These are phyloP conservation scores for Danio jaintianensis DNA, from an alignment of 2,797 vertebrate species.

Conservation along the genomic window DNA sequence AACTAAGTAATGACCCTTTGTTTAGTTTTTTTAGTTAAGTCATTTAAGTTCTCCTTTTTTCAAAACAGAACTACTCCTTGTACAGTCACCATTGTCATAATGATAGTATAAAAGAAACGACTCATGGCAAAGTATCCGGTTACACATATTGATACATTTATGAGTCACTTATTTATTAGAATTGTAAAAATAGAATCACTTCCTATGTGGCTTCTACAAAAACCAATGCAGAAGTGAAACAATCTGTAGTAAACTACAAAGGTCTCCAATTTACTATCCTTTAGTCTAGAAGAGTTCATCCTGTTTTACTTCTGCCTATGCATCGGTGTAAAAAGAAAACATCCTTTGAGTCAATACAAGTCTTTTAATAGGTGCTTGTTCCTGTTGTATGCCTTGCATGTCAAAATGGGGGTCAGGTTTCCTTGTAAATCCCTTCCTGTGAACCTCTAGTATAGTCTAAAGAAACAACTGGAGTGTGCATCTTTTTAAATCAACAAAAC, in stretches of 20 bases:
- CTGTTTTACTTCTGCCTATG: background rate
- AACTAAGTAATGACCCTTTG: background rate
- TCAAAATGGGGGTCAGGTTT: conserved; percentile 13
- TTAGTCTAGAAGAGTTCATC: background rate
- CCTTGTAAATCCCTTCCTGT: conserved; percentile 10
- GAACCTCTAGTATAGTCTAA: background rate
- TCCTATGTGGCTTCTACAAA: background rate
- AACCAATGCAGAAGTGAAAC: background rate
- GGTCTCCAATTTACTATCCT: too few relatives aligned
- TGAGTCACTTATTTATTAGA: conserved; percentile 2
- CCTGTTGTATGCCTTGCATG: background rate
- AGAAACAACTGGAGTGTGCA: too few relatives aligned
- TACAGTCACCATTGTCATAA: background rate
- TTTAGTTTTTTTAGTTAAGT: background rate
- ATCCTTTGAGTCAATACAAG: background rate
- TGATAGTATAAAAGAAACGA: background rate
- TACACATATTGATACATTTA: conserved; percentile 17
- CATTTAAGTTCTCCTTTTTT: background rate
- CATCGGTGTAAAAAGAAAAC: conserved; percentile 34
- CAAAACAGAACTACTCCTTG: background rate
- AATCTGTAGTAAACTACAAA: background rate
- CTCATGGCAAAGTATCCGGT: background rate
- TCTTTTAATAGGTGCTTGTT: background rate
- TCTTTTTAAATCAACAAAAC: background rate
- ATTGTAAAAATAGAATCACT: background rate